These are phyloP conservation scores for Cataglyphis altisquamis DNA, from an alignment of 2,888 invertebrate genomes.

Conservation along the genomic window DNA sequence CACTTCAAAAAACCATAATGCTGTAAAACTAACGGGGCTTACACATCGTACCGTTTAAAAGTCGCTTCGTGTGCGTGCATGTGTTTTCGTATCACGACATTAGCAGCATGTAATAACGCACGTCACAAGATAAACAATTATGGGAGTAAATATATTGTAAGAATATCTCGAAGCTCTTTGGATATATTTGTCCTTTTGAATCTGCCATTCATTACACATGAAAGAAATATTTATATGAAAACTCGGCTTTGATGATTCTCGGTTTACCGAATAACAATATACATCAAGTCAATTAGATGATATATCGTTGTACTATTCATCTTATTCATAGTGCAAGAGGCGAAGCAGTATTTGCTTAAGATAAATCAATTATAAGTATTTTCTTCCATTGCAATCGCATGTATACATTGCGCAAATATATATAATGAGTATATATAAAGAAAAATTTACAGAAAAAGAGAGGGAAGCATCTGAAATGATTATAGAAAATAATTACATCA, in stretches of 20 bases:
- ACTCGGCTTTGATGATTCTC: slow-evolving; percentile 32
- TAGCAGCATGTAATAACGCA: background rate
- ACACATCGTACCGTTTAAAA: background rate
- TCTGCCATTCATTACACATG: background rate
- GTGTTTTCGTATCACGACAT: slow-evolving; percentile 4
- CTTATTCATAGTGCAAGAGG: slow-evolving; percentile 5
- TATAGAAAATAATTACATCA: slow-evolving; percentile 9
- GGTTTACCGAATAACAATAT: slow-evolving; percentile 37
- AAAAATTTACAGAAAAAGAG: slow-evolving; percentile 6
- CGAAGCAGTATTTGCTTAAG: slow-evolving; percentile 40
- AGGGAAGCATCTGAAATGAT: background rate
- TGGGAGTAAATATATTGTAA: background rate
- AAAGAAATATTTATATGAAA: slow-evolving; percentile 21
- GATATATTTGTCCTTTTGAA: slow-evolving; percentile 1
- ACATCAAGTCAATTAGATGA: slow-evolving; percentile 48
- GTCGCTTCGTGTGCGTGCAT: background rate
- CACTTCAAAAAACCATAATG: background rate
- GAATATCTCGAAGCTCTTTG: slow-evolving; percentile 8
- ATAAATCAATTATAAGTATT: slow-evolving; percentile 49
- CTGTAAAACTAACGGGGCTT: background rate
- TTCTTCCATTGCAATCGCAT: slow-evolving; percentile 39
- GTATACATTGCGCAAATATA: background rate
- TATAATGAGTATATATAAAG: background rate
- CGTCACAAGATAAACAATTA: background rate
- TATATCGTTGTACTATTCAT: slow-evolving; percentile 36